Conservation (phyloP, 2,888 invertebrate genomes). For the Caenorhabditis afra region DNA sequence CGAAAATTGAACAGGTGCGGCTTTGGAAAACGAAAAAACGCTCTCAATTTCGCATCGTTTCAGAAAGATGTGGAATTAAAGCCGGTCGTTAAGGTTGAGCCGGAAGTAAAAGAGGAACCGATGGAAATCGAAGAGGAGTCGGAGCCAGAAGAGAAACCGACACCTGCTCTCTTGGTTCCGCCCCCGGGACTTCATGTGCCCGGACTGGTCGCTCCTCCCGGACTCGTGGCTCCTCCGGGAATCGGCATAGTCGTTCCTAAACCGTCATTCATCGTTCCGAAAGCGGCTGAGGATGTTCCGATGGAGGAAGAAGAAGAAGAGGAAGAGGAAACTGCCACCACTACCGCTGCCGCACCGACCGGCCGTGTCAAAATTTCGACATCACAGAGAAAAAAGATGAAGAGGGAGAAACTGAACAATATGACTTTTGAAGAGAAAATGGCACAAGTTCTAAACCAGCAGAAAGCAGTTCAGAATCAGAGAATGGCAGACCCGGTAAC, state of each 20-base stretch:
- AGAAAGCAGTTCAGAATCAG: conserved; percentile 61
- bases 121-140: conserved; percentile 48
- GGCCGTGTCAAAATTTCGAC: conserved; percentile 49
- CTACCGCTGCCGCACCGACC: no score
- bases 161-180: conserved; percentile 7
- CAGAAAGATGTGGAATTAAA: not conserved
- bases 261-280: conserved; percentile 31
- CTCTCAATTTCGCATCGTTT: not conserved
- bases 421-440: conserved; percentile 62
- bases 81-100: not conserved
- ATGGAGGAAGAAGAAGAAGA: conserved; percentile 36
- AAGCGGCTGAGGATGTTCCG: conserved; percentile 3
- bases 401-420: conserved; percentile 40
- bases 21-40: not conserved
- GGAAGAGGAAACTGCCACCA: not conserved
- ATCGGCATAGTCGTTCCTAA: conserved; percentile 52
- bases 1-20: conserved; percentile 15
- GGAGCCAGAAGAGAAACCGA: conserved; percentile 13
- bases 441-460: conserved; percentile 52
- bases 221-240: conserved; percentile 31
- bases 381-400: conserved; percentile 56
- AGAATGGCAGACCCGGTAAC: conserved; percentile 57
- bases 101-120: conserved; percentile 27
- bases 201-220: conserved; percentile 20
- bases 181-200: conserved; percentile 27